Evolutionary conservation across 2,113 vertebrate species (phyloP), one percentile per base, ranked within the genome.

Genomic region (Potamarius usumacintae): DNA sequence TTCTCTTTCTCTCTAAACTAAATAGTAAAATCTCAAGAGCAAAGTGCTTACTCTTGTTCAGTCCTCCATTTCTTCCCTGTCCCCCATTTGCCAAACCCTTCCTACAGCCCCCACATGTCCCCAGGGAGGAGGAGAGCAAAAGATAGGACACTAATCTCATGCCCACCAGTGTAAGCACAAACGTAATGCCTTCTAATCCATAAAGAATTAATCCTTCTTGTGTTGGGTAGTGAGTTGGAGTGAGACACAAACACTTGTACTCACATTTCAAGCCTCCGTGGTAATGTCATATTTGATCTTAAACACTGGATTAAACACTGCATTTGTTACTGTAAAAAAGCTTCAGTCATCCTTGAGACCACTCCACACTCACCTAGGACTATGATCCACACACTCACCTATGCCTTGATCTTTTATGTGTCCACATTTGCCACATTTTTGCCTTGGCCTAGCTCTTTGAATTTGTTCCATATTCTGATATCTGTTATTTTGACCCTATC

Each of bases 131-230:
- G 82, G 86, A 62, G 69, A 91, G 92, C 94, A 92, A 93, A 91
- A 92, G 94, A 94, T 95, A 94, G 89, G 92, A 88, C 94, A 94
- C 92, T 96, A 96, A 96, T 96, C 95, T 95, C 90, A 91, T 91
- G 91, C 92, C 91, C 91, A 91, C 92, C 91, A 92, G 92, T 95
- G 94, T 95, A 95, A 96, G 94, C 94, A 94, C 93, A 95, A 95
- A 96, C 94, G 95, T 94, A 95, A 96, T 95, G 94, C 93, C 94
- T 90, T 93, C 90, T 95, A 95, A 96, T 94, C 94, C 95, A 94
- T 92, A 93, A 95, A 95, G 94, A 96, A 95, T 95, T 95, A 96
- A 96, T 96, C 95, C 93, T 89, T 93, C 91, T 95, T 93, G 89
- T 93, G 90, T 90, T 90, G 91, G 92, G 89, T 89, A 90, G 89